Evolutionary conservation across 2,888 invertebrate species (phyloP).

Genomic region (Druceiella hillmani): DNA sequence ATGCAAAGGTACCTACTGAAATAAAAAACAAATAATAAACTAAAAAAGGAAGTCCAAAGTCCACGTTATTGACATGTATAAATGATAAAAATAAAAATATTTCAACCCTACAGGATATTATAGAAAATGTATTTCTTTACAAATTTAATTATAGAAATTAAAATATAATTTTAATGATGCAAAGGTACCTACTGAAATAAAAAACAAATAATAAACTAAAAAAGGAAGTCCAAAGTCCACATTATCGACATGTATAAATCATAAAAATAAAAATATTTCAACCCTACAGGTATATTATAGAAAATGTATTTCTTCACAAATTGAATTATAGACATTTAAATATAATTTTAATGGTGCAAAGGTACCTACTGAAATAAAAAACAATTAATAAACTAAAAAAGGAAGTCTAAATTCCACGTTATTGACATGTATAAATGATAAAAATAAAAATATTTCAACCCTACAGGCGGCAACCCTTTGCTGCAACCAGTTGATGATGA

Average conservation of each 20-base stretch:
- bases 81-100: background rate
- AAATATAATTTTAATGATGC: too few relatives aligned
- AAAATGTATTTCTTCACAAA: too few relatives aligned
- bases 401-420: slow-evolving; percentile 14
- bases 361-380: slow-evolving; percentile 1
- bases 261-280: too few relatives aligned
- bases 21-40: background rate
- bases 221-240: too few relatives aligned
- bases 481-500: slow-evolving; percentile 56
- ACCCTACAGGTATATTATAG: too few relatives aligned
- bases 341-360: too few relatives aligned
- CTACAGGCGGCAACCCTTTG: slow-evolving; percentile 43
- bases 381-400: background rate
- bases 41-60: slow-evolving; percentile 15
- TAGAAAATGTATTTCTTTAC: too few relatives aligned
- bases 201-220: too few relatives aligned
- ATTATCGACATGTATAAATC: too few relatives aligned
- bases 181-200: too few relatives aligned
- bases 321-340: too few relatives aligned
- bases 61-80: background rate
- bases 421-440: background rate
- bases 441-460: background rate
- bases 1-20: background rate
- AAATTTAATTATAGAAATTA: too few relatives aligned
- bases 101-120: slow-evolving; percentile 33